Base-by-base conservation (phyloP, 2,888 invertebrate species). In the Koerneria pararmatus region DNA sequence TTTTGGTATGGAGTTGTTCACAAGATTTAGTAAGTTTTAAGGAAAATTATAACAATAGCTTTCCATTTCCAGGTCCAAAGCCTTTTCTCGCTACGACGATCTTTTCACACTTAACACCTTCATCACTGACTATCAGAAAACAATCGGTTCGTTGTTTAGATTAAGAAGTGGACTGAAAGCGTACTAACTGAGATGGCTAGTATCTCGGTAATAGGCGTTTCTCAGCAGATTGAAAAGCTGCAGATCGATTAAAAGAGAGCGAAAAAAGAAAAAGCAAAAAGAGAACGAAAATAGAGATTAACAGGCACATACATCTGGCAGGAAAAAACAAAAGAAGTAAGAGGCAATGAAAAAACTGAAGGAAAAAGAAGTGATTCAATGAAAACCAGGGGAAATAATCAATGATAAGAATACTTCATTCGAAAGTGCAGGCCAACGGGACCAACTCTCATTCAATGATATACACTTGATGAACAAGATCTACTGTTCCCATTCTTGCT, bases 391-490 rank as follows among this genome's bases (percentile, higher is more conserved):
- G 41, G 15, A 15, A 41, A 41, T 41, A 41, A 15, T 15, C 41
- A 15, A 41, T 11, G 15, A 11, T 15, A 41, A 41, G 41, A 59
- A 61, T 57, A n/a, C 27, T 56, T 19, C 1, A 35, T 49, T 61
- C 29, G 41, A 57, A 34, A 65, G 51, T n/a, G 66, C 59, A 72
- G 75, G 74, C 5, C 79, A 79, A 67, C 69, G 82, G n/a, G 83
- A 83, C 68, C 83, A 83, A 59, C 71, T 83, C 41, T 82, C 81
- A 0, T 83, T 83, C 76, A 83, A 83, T 64, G 83, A 83, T 67
- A 83, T 83, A 62, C 73, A 79, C 3, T 70, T 83, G 29, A 83
- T 83, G 83, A 83, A 83, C 67, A 78, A 76, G 59, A 81, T 82
- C 60, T 82, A 82, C 69, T 82, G 82, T 58, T 69, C 69, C 57